Percentiles rank a stretch among this genome's conserved stretches.
These are phyloP conservation scores for Jacana jacana DNA, from an alignment of 2,113 vertebrate genomes.

Conservation along the genomic window DNA sequence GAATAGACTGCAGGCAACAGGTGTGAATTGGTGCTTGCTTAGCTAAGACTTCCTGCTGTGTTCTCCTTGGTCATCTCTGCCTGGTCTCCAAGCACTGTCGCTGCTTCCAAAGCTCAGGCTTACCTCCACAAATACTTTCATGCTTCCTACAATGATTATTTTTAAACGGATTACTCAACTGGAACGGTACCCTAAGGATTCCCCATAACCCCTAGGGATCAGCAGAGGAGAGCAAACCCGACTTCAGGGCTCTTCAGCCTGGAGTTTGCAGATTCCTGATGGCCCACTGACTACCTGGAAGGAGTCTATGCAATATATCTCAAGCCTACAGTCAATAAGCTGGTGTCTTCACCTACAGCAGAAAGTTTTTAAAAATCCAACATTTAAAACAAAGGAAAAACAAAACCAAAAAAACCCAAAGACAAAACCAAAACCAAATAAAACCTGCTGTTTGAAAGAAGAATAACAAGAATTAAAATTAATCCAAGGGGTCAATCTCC, in stretches of 20 bases:
- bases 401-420: not conserved
- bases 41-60: conserved; percentile 17
- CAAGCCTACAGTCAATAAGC: not conserved
- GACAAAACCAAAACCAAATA: not conserved
- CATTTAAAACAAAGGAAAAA: not conserved
- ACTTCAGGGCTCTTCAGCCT: not conserved
- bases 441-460: not conserved
- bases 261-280: not conserved
- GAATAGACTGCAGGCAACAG: conserved; percentile 42
- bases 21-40: conserved; percentile 18
- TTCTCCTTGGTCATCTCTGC: not conserved
- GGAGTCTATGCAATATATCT: not conserved
- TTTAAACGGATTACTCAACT: not conserved
- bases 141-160: not conserved
- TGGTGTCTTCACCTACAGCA: not conserved
- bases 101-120: not conserved
- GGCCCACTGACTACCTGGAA: not conserved
- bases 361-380: not conserved
- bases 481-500: not conserved
- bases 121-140: not conserved
- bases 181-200: not conserved
- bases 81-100: not conserved
- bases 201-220: not conserved
- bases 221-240: not conserved
- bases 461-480: not conserved